Conservation (phyloP, 2,888 invertebrate species). For the Chymomyza amoena region DNA sequence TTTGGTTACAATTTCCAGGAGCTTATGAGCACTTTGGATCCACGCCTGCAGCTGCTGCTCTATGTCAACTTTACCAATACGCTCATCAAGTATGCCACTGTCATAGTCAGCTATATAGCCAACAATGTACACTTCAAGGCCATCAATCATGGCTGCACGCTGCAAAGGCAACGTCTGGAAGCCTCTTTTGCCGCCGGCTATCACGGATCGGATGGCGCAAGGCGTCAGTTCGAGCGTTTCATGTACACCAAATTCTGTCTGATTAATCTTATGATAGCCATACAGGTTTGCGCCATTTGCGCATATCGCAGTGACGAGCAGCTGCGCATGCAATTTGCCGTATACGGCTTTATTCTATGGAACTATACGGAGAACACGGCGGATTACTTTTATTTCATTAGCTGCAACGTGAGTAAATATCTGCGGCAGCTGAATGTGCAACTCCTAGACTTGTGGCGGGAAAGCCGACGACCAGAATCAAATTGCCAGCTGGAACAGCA, state of each 20-base stretch:
- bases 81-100: slow-evolving; percentile 63
- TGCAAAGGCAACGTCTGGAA: slow-evolving; percentile 54
- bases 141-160: slow-evolving; percentile 51
- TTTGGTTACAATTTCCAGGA: slow-evolving; percentile 53
- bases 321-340: slow-evolving; percentile 54
- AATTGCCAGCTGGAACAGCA: slow-evolving; percentile 51
- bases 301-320: slow-evolving; percentile 30
- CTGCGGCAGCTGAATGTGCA: slow-evolving; percentile 57
- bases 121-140: slow-evolving; percentile 57
- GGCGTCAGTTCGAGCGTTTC: slow-evolving; percentile 53
- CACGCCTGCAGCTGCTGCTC: slow-evolving; percentile 54
- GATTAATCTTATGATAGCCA: slow-evolving; percentile 67
- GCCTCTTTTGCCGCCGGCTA: slow-evolving; percentile 41
- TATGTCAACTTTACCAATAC: slow-evolving; percentile 65
- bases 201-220: slow-evolving; percentile 32
- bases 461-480: slow-evolving; percentile 24
- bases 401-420: slow-evolving; percentile 58
- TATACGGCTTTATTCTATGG: slow-evolving; percentile 69
- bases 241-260: slow-evolving; percentile 63
- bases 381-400: slow-evolving; percentile 68
- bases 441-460: slow-evolving; percentile 22
- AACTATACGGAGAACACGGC: slow-evolving; percentile 75
- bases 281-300: slow-evolving; percentile 58
- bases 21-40: slow-evolving; percentile 48
- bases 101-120: slow-evolving; percentile 64